phyloP scores from a whole-genome alignment of 2,888 invertebrate species.

The Sminthurinus aureus region DNA sequence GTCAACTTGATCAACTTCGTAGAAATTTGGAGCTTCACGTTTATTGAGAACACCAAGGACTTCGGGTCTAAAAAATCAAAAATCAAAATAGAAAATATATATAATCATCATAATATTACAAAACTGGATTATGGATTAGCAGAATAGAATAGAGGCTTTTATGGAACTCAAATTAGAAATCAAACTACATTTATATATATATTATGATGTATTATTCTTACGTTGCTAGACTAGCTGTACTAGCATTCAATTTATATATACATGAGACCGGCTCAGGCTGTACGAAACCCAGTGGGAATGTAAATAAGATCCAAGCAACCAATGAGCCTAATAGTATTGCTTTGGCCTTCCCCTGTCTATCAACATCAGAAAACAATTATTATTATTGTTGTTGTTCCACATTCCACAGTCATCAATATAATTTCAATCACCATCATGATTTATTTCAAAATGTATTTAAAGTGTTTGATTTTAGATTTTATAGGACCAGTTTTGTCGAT shows the following conservation, averaged over 20 bases:
- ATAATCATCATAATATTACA: too few relatives aligned
- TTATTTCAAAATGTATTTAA: too few relatives aligned
- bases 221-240: conserved; percentile 66
- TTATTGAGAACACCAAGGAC: conserved; percentile 44
- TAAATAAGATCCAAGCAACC: conserved; percentile 96
- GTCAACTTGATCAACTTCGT: conserved; percentile 6
- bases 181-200: too few relatives aligned
- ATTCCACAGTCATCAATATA: too few relatives aligned
- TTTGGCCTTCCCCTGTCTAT: conserved; percentile 67
- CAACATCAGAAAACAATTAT: too few relatives aligned
- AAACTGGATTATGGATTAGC: too few relatives aligned
- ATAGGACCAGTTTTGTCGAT: background rate
- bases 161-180: too few relatives aligned
- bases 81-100: too few relatives aligned
- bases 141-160: too few relatives aligned
- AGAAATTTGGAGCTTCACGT: conserved; percentile 45
- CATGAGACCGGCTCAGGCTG: conserved; percentile 94
- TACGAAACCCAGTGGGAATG: conserved; percentile 93
- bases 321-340: conserved; percentile 87
- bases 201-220: conserved; percentile 19
- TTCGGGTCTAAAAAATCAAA: background rate
- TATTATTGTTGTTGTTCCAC: too few relatives aligned
- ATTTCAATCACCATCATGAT: too few relatives aligned
- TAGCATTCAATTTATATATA: conserved; percentile 71
- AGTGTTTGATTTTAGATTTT: background rate